These are phyloP conservation scores for Petrolisthes manimaculis DNA, from an alignment of 2,888 invertebrate species.

Conservation along the genomic window DNA sequence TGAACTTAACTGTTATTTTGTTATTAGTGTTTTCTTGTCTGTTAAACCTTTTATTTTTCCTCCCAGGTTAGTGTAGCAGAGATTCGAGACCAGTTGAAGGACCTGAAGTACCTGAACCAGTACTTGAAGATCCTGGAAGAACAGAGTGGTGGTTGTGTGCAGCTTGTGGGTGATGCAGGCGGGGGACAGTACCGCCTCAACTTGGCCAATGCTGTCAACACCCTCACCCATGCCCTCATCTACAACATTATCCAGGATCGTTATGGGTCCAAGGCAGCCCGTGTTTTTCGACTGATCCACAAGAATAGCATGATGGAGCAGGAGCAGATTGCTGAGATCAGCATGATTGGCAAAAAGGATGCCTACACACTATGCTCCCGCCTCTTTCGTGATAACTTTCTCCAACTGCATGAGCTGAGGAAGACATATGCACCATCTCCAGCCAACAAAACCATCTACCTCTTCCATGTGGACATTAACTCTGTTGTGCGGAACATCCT, in stretches of 20 bases:
- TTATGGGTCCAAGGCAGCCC: conserved; percentile 85
- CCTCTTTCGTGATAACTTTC: conserved; percentile 82
- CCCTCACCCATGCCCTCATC: conserved; percentile 80
- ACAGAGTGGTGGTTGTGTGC: conserved; percentile 82
- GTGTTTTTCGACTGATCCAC: conserved; percentile 87
- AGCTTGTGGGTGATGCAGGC: conserved; percentile 82
- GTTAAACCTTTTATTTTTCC: conserved; percentile 68
- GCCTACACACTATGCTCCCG: conserved; percentile 89
- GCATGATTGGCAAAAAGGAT: conserved; percentile 94
- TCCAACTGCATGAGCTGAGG: conserved; percentile 80
- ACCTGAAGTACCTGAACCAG: conserved; percentile 81
- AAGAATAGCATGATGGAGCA: conserved; percentile 88
- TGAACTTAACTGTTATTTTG: no score
- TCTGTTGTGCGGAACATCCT: conserved; percentile 79
- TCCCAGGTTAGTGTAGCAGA: conserved; percentile 75
- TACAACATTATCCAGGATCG: conserved; percentile 88
- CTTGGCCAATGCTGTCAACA: conserved; percentile 78
- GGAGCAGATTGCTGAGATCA: conserved; percentile 89
- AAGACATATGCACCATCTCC: conserved; percentile 79
- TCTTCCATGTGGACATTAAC: conserved; percentile 81
- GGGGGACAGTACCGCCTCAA: conserved; percentile 87
- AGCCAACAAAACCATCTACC: conserved; percentile 83
- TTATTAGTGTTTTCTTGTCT: no score
- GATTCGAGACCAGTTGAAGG: conserved; percentile 74
- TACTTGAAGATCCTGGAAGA: conserved; percentile 82